Evolutionary conservation across 1,140 invertebrate species (phyloP), one percentile per base, ranked within the genome.

Genomic region (Halictus rubicundus): DNA sequence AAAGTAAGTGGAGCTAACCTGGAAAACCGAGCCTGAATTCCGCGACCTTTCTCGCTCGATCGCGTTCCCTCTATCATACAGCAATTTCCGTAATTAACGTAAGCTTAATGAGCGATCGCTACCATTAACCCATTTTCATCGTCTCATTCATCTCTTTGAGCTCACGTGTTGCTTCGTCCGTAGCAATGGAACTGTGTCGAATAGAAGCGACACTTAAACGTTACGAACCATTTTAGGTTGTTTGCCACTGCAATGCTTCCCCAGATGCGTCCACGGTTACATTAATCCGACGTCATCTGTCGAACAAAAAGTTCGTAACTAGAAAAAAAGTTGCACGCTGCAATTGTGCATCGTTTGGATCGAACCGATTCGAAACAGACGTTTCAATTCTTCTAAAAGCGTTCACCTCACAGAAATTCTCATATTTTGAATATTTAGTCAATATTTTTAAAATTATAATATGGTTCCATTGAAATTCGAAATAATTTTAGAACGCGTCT

Each of bases 21-120:
- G 27, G 16, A 66, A 71, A 68, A 80, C 61, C 52, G 57, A 14
- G 25, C 42, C 21, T 68, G 27, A 27, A 65, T 14, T 61, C 60
- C 61, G 37, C 68, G 46, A 70, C 65, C 80, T 78, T 84, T 78
- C 42, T 23, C 65, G 32, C 61, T 23, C 63, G 23, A n/a, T 74
- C 23, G 59, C 27, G 37, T 42, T 54, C 66, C 10, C 54, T 80
- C 23, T 37, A 68, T 79, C 68, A 32, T 23, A 37, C 10, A 54
- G 78, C 52, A 60, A 71, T 83, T 69, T 42, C 52, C 54, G 72
- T 66, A 85, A 85, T 85, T 85, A 85, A 57, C 42, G 59, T 57
- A 80, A 61, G 60, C 27, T 49, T 72, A 63, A 85, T 61, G 32
- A 82, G 64, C 73, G 46, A 76, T 80, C 59, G 21, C 32, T 64